Base-by-base conservation (phyloP, 2,113 vertebrate genomes). In the Gobiocypris rarus region DNA sequence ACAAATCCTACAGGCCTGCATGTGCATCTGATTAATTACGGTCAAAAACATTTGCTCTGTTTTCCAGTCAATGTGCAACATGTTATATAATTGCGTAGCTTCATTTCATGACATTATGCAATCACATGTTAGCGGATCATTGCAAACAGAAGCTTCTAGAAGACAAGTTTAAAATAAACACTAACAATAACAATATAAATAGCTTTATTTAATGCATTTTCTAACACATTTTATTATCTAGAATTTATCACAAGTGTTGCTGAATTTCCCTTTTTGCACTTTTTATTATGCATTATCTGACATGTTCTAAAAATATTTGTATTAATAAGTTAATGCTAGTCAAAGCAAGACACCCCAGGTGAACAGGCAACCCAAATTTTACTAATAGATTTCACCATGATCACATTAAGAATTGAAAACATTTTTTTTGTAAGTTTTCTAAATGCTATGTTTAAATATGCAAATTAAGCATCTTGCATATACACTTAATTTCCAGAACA, bases 1-100 rank as follows among this genome's bases (percentile, higher is more conserved):
- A 26, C 26, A 41, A 69, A 69, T 28, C 11, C 80, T 38, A 67
- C 48, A 56, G 65, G 26, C 52, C 65, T 38, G 28, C 61, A 9
- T 67, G 63, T 54, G 63, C 45, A 22, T 81, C 63, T 24, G 4
- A 50, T 82, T 70, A 56, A 82, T 70, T 56, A 82, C 31, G 7
- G 41, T 38, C 26, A 52, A 38, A 50, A 41, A n/a, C 45, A 69
- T 14, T n/a, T 2, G 65, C 65, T 54, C 17, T 11, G 31, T 24
- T 54, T 54, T 38, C 34, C 19, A 54, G 43, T 70, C 63, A 81
- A 4, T 54, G 24, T 28, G 45, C 71, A 70, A 19, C 31, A 69
- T 69, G 45, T 81, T 81, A 81, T 48, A 54, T 81, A 70, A 81
- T n/a, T 5, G 31, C 24, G 8, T 19, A 22, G 58, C 9, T 65